These are phyloP conservation scores for Trigoniulus corallinus DNA, from an alignment of 1,140 invertebrate species.

Conservation along the genomic window DNA sequence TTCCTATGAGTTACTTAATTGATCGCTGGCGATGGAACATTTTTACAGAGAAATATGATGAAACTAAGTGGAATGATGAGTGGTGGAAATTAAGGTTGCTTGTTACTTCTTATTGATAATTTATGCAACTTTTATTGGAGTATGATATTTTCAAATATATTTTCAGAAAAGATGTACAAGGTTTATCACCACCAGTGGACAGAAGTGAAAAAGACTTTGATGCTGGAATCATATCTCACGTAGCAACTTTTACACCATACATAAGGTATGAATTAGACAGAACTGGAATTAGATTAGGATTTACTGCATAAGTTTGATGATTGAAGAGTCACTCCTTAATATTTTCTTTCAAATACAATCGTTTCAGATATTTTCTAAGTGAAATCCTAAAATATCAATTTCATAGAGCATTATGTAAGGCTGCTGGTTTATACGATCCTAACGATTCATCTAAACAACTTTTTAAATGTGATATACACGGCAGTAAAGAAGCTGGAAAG, in stretches of 20 bases:
- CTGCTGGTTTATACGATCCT: constrained; percentile 52
- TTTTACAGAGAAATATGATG: constrained; percentile 54
- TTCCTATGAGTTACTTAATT: constrained; percentile 26
- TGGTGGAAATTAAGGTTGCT: constrained; percentile 45
- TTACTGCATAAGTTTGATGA: too few relatives aligned
- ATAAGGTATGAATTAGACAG: constrained; percentile 19
- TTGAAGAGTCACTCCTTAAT: too few relatives aligned
- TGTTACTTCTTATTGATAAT: too few relatives aligned
- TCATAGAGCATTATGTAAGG: constrained; percentile 59
- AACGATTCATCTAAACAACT: constrained; percentile 49
- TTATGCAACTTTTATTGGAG: too few relatives aligned
- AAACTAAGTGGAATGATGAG: constrained; percentile 69
- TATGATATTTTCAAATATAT: constrained; percentile 22
- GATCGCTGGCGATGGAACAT: constrained; percentile 26
- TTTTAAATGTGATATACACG: constrained; percentile 70
- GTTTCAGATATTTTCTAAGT: constrained; percentile 75
- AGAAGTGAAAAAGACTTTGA: constrained; percentile 7
- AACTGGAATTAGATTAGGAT: neutral
- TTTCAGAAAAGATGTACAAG: constrained; percentile 4
- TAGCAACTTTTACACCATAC: constrained; percentile 5
- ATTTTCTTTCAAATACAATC: too few relatives aligned
- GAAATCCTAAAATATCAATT: constrained; percentile 84
- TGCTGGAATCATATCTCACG: constrained; percentile 8
- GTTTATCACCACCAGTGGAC: neutral
- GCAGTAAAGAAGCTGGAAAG: constrained; percentile 25